A percentile compares a stretch with the other conserved stretches of the same genome.
phyloP scores from a whole-genome alignment of 2,113 vertebrate genomes.

The Zosterops hypoxanthus region DNA sequence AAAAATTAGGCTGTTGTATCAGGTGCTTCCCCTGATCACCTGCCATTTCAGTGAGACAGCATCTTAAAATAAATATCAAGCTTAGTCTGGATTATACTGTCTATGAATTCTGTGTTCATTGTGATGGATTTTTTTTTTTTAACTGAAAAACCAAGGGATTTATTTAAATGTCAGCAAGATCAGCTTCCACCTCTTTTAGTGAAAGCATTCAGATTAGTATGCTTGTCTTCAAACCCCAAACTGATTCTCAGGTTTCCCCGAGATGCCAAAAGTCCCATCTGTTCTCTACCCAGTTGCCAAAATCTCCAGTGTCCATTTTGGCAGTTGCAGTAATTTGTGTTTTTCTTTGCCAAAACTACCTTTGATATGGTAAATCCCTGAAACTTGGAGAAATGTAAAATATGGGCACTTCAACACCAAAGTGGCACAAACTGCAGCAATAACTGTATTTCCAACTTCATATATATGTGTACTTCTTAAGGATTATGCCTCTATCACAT shows the following conservation, averaged over 20 bases:
- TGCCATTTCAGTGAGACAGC: background rate
- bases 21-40: background rate
- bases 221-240: background rate
- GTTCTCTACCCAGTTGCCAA: constrained; percentile 19
- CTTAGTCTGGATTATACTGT: background rate
- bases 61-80: background rate
- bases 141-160: background rate
- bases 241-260: background rate
- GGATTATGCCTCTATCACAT: background rate
- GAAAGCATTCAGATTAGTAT: background rate
- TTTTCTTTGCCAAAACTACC: background rate
- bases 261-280: constrained; percentile 52
- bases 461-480: background rate
- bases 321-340: background rate
- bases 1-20: background rate
- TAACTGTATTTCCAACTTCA: background rate
- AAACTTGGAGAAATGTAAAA: background rate
- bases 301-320: background rate
- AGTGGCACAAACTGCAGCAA: background rate
- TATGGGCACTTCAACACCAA: background rate
- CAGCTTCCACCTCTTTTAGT: background rate
- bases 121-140: background rate
- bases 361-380: background rate
- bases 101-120: background rate
- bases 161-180: background rate